Base-by-base conservation (phyloP, 1,140 invertebrate genomes). In the Ceratosolen solmsi region DNA sequence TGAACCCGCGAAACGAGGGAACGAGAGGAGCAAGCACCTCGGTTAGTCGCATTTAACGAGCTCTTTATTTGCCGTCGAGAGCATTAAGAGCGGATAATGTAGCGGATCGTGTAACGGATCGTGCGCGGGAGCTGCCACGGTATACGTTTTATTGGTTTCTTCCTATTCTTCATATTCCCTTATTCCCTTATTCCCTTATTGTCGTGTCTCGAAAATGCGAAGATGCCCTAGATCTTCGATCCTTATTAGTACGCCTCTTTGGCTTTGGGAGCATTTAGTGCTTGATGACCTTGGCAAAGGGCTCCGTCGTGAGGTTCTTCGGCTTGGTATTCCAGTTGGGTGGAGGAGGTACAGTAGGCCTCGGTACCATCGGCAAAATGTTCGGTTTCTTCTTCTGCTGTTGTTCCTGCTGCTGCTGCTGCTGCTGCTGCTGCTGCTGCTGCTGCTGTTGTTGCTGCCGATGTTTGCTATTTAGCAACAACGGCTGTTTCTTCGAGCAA, bases 321-420 rank as follows among this genome's bases (percentile, higher is more conserved):
- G 60, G 82, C 27, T 75, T 71, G 5, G 49, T 51, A 0, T 0
- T 22, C 8, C 46, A 80, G 15, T 25, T 22, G 0, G 78, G 82
- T 15, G 78, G 78, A 2, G 82, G 82, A 7, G 79, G 76, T 1
- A 82, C 79, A 0, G 63, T 75, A 20, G 81, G 83, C 27, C 51
- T 49, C 11, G 79, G 76, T 3, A 82, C 76, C 1, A 20, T 11
- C 11, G 38, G 54, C 25, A n/a, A n/a, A n/a, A n/a, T n/a, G n/a
- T n/a, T 22, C 41, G 33, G 30, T 15, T 20, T 22, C 27, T 38
- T 30, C n/a, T 20, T 33, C 30, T 2, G 54, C 54, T 0, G 5
- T 63, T n/a, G n/a, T n/a, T 63, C 25, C 15, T 30, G 11, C 25
- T 30, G 27, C 0, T 63, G 20, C 27, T 63, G 20, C 4, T 25